These are phyloP conservation scores for Dendrophyllia cribrosa DNA, from an alignment of 64 coral and sea anemone species.

Conservation along the genomic window DNA sequence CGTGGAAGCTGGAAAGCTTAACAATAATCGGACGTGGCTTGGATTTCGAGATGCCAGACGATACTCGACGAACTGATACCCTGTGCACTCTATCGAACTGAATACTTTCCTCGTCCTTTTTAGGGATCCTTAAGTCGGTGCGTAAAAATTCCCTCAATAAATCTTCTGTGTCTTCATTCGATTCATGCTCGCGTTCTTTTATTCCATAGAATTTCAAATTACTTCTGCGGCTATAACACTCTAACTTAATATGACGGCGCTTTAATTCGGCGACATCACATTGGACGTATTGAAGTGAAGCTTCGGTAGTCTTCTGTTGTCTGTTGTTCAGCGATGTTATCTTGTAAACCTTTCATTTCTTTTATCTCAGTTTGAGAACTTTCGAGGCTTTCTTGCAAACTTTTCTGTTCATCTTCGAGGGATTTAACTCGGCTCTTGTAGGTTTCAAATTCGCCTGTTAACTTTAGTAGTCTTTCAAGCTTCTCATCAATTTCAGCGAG, in stretches of 20 bases:
- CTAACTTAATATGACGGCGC: slow-evolving; percentile 6
- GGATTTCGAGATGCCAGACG: neutral
- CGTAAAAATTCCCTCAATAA: neutral
- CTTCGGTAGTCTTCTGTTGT: neutral
- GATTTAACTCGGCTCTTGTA: neutral
- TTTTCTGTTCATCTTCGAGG: slow-evolving; percentile 16
- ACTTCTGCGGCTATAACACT: neutral
- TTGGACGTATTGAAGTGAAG: neutral
- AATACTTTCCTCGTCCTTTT: neutral
- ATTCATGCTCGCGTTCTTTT: neutral
- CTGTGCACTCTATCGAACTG: slow-evolving; percentile 1
- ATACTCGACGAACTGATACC: neutral
- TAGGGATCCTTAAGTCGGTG: neutral
- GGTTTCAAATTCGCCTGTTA: neutral
- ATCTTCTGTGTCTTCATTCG: neutral
- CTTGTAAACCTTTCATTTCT: slow-evolving; percentile 10
- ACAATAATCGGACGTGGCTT: slow-evolving; percentile 15
- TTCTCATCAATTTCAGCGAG: slow-evolving; percentile 7
- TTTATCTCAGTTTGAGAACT: slow-evolving; percentile 10
- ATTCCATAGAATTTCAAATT: slow-evolving; percentile 15
- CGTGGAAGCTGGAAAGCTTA: neutral
- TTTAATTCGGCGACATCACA: neutral
- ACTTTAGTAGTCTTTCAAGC: neutral
- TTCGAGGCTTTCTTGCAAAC: neutral
- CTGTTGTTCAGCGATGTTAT: neutral